Base-by-base conservation (phyloP, 2,888 invertebrate species). In the Seira ritae region DNA sequence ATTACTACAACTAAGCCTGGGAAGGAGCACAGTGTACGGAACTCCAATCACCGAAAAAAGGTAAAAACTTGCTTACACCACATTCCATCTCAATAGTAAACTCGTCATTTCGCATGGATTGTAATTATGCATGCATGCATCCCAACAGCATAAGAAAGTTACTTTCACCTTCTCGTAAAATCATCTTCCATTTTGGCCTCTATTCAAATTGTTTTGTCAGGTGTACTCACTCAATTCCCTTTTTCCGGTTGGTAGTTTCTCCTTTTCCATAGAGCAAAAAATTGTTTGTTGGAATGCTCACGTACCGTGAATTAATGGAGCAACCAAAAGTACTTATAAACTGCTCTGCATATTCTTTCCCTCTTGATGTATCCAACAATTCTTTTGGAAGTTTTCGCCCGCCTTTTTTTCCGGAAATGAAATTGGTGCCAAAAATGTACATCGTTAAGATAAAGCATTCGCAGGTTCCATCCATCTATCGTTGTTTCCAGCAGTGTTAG, bases 391-490 rank as follows among this genome's bases (percentile, higher is more conserved):
- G 62, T 55, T 55, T 31, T 31, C 31, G 31, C 31, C 31, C 31
- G 6, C 15, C 22, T 60, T 10, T n/a, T 60, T 17, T 62, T 12
- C 62, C 62, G 62, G 62, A 62, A 62, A 20, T 62, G 62, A 62
- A 62, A 62, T 62, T 20, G 62, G 62, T 62, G 62, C 62, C 62
- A 62, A 62, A 31, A 62, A 62, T 62, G 22, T 62, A 55, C 55
- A 17, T 55, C 55, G 3, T 55, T 3, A 1, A 55, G 17, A 55
- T 20, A 20, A 12, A 10, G 20, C 10, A 62, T 19, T 62, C n/a
- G 20, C 62, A 62, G 62, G 62, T 62, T 62, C 4, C 22, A 62
- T 62, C 62, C 22, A 62, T 20, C 20, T 20, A 55, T 55, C 55
- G 31, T 31, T 31, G 3, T 55, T 55, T 55, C 3, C 3, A 55